Conservation (phyloP, 2,797 vertebrate species). For the Bradypus variegatus region DNA sequence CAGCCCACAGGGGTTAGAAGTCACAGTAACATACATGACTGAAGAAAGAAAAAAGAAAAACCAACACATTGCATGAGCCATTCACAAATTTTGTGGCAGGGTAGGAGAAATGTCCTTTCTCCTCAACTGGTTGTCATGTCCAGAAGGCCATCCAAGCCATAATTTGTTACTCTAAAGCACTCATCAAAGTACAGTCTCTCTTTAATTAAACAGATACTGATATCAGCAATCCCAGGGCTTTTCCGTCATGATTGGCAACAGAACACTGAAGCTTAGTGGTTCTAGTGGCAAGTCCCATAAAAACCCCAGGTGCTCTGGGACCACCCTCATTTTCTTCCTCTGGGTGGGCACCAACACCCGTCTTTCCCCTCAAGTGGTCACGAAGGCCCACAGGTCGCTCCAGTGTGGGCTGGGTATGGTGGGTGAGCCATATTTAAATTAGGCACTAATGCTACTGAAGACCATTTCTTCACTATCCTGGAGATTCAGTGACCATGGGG, state of each 20-base stretch:
- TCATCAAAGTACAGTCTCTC: neutral
- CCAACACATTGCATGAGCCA: accelerated
- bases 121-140: neutral
- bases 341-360: neutral
- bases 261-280: accelerated
- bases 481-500: too few species aligned
- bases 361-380: neutral
- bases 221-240: neutral
- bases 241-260: accelerated
- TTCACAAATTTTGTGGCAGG: accelerated
- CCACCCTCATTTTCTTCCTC: neutral
- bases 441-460: too few species aligned
- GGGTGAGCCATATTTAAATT: too few species aligned
- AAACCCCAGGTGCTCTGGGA: neutral
- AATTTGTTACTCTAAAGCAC: neutral
- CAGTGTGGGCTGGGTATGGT: neutral
- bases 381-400: neutral
- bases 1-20: neutral
- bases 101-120: neutral
- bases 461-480: accelerated
- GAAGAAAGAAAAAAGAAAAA: neutral
- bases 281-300: neutral
- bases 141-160: neutral
- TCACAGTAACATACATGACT: neutral
- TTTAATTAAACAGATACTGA: neutral